These are phyloP conservation scores for Poeciliopsis turrubarensis DNA, from an alignment of 2,113 vertebrate genomes.

Conservation along the genomic window DNA sequence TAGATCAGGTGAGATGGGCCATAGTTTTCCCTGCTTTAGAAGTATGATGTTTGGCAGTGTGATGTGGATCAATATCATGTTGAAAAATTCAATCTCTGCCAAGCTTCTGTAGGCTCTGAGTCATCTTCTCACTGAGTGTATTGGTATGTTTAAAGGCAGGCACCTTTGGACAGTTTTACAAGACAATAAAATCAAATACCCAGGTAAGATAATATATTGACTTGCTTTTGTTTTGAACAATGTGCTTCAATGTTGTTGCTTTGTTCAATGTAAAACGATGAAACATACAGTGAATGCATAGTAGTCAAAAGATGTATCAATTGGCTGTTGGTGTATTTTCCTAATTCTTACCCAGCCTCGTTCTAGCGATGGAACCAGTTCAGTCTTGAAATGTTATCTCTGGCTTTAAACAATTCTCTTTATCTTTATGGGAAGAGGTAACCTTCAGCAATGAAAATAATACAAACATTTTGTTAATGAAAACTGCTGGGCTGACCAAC, in stretches of 20 bases:
- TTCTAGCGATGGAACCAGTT: no score
- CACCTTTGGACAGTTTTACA: neutral
- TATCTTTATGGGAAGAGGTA: no score
- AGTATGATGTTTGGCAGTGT: neutral
- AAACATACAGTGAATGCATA: neutral
- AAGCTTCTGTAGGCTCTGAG: neutral
- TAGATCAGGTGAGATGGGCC: neutral
- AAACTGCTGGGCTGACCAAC: no score
- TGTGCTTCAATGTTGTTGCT: neutral
- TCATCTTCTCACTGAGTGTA: neutral
- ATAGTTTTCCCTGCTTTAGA: neutral
- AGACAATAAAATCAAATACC: neutral
- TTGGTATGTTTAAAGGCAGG: neutral
- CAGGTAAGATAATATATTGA: neutral
- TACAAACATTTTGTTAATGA: no score
- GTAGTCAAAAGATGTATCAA: no score
- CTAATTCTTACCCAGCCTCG: no score
- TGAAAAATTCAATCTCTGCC: neutral
- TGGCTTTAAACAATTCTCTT: no score
- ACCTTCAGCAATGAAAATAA: no score
- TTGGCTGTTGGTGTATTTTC: no score
- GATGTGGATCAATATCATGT: neutral
- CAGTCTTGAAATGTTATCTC: no score
- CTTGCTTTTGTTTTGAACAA: slow-evolving; percentile 1
- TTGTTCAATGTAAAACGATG: neutral